These are phyloP conservation scores for Pica pica DNA, from an alignment of 2,113 vertebrate species.

Conservation along the genomic window DNA sequence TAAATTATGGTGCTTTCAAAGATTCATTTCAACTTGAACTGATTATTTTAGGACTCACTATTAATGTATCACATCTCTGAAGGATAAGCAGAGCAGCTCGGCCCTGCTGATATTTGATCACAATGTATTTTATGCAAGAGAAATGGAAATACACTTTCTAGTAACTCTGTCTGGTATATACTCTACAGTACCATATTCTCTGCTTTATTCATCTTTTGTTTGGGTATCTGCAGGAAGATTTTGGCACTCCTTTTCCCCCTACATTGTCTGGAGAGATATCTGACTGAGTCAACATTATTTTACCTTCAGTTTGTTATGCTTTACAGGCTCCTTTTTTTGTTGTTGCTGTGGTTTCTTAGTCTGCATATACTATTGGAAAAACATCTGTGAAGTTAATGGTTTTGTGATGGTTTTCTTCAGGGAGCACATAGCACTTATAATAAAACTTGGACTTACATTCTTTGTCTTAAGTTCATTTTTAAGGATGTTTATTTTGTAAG, in stretches of 20 bases:
- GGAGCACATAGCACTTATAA: neutral
- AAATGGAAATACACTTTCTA: neutral
- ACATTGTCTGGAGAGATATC: neutral
- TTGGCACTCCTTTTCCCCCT: neutral
- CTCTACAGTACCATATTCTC: neutral
- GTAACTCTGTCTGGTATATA: neutral
- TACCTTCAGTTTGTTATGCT: neutral
- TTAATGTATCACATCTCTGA: neutral
- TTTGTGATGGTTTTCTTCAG: neutral
- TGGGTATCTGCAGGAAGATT: neutral
- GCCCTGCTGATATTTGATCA: neutral
- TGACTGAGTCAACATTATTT: neutral
- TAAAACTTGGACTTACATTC: neutral
- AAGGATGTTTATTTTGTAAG: neutral
- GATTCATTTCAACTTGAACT: neutral
- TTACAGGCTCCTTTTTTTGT: neutral
- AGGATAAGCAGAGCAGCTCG: neutral
- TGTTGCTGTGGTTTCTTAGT: neutral
- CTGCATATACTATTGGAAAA: neutral
- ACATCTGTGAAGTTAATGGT: neutral
- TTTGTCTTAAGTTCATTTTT: neutral
- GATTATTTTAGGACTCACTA: neutral
- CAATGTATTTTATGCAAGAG: neutral
- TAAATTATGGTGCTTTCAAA: neutral
- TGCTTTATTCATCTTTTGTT: neutral